phyloP scores from a whole-genome alignment of 2,888 invertebrate genomes.

The Biston betularia region DNA sequence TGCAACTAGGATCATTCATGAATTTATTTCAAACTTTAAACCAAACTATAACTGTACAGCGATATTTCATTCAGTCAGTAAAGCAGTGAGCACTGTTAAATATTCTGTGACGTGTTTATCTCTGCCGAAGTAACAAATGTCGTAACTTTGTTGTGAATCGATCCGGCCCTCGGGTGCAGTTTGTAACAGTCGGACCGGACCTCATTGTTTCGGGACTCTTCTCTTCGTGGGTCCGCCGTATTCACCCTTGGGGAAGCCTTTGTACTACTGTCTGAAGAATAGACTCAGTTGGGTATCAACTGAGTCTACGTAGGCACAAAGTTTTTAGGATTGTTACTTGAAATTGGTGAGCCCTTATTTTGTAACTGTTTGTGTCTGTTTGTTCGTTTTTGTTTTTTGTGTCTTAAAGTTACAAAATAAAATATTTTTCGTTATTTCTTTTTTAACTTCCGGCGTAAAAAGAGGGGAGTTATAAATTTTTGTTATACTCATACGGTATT shows the following conservation, averaged over 20 bases:
- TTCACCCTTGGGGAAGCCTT: conserved; percentile 21
- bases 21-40: neutral
- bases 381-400: too few relatives aligned
- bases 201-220: conserved; percentile 42
- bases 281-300: neutral
- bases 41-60: conserved; percentile 1
- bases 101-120: conserved; percentile 42
- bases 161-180: conserved; percentile 65
- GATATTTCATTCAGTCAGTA: conserved; percentile 19
- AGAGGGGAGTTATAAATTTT: too few relatives aligned
- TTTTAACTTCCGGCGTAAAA: too few relatives aligned
- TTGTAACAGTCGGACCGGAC: conserved; percentile 47
- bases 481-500: too few relatives aligned
- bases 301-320: too few relatives aligned
- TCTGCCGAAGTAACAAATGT: conserved; percentile 45
- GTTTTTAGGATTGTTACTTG: neutral
- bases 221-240: conserved; percentile 20
- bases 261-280: conserved; percentile 15
- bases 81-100: conserved; percentile 13
- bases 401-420: too few relatives aligned
- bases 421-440: too few relatives aligned
- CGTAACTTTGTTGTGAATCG: conserved; percentile 54
- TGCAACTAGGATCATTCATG: too few relatives aligned
- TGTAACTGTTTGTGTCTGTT: too few relatives aligned
- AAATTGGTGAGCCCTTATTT: too few relatives aligned